Percentiles rank a stretch among this genome's conserved stretches.
Conservation (phyloP, 2,888 invertebrate genomes). For the Drosophila mimica region DNA sequence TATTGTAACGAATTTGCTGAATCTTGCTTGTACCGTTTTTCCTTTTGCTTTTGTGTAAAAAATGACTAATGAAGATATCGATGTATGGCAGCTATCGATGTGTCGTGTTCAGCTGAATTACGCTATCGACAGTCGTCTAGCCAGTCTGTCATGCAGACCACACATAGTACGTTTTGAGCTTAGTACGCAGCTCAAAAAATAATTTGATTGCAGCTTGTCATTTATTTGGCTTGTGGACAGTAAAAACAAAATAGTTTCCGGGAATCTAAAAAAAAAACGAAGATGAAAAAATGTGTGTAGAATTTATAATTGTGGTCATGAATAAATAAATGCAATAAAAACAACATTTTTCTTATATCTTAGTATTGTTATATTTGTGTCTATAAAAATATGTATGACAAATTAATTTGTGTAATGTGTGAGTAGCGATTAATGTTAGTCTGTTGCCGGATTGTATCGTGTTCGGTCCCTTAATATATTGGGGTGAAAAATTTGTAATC, state of each 20-base stretch:
- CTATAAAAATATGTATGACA: background rate
- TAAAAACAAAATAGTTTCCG: background rate
- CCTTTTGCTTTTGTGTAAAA: slow-evolving; percentile 59
- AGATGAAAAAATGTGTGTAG: background rate
- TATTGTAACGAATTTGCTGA: slow-evolving; percentile 46
- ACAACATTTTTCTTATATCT: too few species aligned
- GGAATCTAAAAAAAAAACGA: background rate
- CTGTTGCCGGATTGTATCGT: slow-evolving; percentile 24
- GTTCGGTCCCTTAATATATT: slow-evolving; percentile 23
- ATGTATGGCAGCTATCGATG: slow-evolving; percentile 35
- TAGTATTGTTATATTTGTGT: background rate
- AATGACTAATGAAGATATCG: slow-evolving; percentile 58
- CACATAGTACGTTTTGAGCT: background rate
- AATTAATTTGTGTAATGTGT: slow-evolving; percentile 10
- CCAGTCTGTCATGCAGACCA: background rate
- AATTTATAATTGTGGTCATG: background rate
- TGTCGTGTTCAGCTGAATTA: background rate
- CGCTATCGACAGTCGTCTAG: background rate
- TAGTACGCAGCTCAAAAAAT: background rate
- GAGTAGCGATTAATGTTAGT: background rate
- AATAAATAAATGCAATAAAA: too few species aligned
- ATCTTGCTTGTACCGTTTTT: slow-evolving; percentile 38
- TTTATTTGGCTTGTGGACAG: background rate
- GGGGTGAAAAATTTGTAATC: slow-evolving; percentile 60
- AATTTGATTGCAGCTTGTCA: background rate